Conservation (phyloP, 2,888 invertebrate genomes). For the Lasioglossum zephyrum region DNA sequence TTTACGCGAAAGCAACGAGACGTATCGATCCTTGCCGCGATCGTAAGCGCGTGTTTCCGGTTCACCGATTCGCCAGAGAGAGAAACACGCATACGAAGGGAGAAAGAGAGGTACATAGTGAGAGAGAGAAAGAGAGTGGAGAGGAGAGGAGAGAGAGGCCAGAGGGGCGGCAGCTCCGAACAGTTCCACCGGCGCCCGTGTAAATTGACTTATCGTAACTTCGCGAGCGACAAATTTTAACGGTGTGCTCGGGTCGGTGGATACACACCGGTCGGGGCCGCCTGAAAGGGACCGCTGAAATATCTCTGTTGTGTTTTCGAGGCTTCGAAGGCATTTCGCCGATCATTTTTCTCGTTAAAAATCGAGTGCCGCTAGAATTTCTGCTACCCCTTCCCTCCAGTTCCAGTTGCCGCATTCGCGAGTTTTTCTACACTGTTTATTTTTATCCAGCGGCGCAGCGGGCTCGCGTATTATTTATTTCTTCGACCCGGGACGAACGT, state of each 20-base stretch:
- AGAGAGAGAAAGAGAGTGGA: background rate
- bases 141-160: background rate
- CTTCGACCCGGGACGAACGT: background rate
- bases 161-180: slow-evolving; percentile 1
- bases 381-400: background rate
- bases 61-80: slow-evolving; percentile 38
- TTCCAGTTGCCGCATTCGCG: background rate
- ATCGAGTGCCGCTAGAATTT: background rate
- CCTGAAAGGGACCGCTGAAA: slow-evolving; percentile 25
- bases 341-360: background rate
- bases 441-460: background rate
- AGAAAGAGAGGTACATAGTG: background rate
- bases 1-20: slow-evolving; percentile 62
- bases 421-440: background rate
- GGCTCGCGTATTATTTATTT: background rate
- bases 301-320: slow-evolving; percentile 36
- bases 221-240: slow-evolving; percentile 43
- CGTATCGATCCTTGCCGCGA: slow-evolving; percentile 47
- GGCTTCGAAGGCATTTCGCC: background rate
- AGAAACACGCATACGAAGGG: background rate
- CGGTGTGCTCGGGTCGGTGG: background rate
- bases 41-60: slow-evolving; percentile 44
- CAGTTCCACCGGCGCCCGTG: slow-evolving; percentile 28
- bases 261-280: background rate
- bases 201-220: slow-evolving; percentile 43